Evolutionary conservation across 2,113 vertebrate species (phyloP), one percentile per base, ranked within the genome.

Genomic region (Gobio gobio): DNA sequence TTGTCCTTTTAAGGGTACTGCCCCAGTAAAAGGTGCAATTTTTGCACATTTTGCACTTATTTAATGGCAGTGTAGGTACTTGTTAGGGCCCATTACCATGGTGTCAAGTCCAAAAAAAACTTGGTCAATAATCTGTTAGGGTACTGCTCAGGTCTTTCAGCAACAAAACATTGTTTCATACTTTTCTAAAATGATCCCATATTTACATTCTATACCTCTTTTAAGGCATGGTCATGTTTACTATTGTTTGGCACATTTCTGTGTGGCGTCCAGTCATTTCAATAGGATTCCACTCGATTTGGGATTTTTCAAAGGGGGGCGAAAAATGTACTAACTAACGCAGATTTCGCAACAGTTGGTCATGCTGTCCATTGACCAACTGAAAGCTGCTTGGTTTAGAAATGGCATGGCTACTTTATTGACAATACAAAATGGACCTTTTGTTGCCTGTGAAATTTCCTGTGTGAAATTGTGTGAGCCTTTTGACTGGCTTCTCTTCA

Each of bases 171-270:
- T 3, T 43, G 14, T 82, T 82, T 77, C 22, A 54, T 72, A 18
- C 26, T 22, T 77, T 77, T 82, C 40, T 61, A 1, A 14, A 47
- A 78, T 2, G 12, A 64, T 40, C 36, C 36, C 22, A 72, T 14
- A 49, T 84, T 85, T 66, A 54, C 58, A 76, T 76, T 81, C 47
- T 61, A 81, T 59, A 6, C 2, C 64, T 47, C 36, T 26, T 68
- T 10, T 47, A 54, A 47, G 10, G 22, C 12, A 24, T 24, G 22
- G 40, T 5, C 10, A 47, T 4, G 40, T 73, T 12, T 73, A 70
- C 3, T 1, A 8, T 70, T 40, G 66, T 10, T 10, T 14, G 36
- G 20, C 0, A 0, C 5, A 40, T 20, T 10, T 70, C 40, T 20
- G 66, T 20, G 16, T 2, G 33, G 22, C 18, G 51, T 36, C 33